These are phyloP conservation scores for Ochotona princeps DNA, from an alignment of 2,113 vertebrate genomes.

Conservation along the genomic window DNA sequence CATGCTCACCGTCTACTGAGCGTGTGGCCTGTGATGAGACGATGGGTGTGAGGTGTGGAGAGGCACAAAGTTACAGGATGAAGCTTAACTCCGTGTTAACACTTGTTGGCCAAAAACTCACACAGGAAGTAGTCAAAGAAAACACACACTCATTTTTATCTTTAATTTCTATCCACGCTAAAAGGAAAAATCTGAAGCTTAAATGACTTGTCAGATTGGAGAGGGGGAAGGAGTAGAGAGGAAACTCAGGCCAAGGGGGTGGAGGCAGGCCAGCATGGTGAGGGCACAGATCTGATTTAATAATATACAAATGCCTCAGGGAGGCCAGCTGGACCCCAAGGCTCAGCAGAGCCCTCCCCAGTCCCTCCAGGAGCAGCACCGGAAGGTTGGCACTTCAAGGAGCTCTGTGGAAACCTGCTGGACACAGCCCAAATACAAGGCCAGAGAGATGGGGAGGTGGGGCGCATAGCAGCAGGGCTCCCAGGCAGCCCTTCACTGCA, in stretches of 20 bases:
- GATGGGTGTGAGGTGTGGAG: background rate
- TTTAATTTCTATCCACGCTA: background rate
- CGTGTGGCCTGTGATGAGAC: fast-evolving
- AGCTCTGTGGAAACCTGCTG: background rate
- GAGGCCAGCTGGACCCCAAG: background rate
- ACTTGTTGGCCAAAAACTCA: background rate
- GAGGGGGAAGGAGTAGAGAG: too few relatives aligned
- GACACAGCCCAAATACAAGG: background rate
- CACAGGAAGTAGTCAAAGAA: background rate
- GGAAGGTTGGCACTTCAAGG: background rate
- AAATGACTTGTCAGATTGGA: background rate
- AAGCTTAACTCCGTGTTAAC: background rate
- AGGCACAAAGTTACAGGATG: background rate
- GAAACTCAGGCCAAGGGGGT: background rate
- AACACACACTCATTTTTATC: background rate
- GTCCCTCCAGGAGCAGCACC: background rate
- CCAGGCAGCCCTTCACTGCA: background rate
- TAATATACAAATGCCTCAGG: background rate
- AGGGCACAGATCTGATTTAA: background rate
- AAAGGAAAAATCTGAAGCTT: background rate
- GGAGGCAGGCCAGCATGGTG: background rate
- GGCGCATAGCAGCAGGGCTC: background rate
- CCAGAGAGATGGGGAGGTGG: background rate
- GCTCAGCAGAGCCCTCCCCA: background rate
- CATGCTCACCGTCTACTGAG: too few relatives aligned